Conservation (phyloP, 2,888 invertebrate species). For the Globia sparganii region DNA sequence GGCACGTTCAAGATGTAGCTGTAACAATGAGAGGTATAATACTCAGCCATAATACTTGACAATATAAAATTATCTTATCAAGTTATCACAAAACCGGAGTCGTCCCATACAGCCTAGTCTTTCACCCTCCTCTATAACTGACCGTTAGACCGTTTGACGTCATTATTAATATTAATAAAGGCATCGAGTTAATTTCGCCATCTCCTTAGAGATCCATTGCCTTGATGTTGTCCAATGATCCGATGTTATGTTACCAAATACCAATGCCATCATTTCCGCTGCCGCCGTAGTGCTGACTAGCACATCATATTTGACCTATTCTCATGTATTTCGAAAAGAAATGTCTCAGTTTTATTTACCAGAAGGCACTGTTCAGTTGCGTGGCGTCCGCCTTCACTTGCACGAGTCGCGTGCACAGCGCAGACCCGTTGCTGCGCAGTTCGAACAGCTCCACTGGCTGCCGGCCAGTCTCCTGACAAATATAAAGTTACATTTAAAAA, state of each 20-base stretch:
- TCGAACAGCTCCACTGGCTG: slow-evolving; percentile 97
- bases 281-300: too few relatives aligned
- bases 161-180: too few relatives aligned
- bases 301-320: too few relatives aligned
- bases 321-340: not conserved
- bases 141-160: too few relatives aligned
- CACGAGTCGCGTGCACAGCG: slow-evolving; percentile 97
- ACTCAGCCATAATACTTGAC: not conserved
- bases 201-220: too few relatives aligned
- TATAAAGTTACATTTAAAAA: too few relatives aligned
- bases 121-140: not conserved
- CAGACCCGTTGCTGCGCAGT: slow-evolving; percentile 98
- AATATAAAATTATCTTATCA: not conserved
- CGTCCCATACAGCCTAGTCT: not conserved
- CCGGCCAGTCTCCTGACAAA: slow-evolving; percentile 83
- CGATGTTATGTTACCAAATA: too few relatives aligned
- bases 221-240: too few relatives aligned
- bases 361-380: slow-evolving; percentile 97
- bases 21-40: not conserved
- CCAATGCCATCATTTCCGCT: too few relatives aligned
- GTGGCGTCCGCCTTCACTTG: slow-evolving; percentile 96
- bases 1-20: slow-evolving; percentile 98
- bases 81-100: not conserved
- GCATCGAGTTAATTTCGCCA: too few relatives aligned
- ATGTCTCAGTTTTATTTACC: slow-evolving; percentile 82